Conservation (phyloP, 2,888 invertebrate species). For the Patella ulyssiponensis region DNA sequence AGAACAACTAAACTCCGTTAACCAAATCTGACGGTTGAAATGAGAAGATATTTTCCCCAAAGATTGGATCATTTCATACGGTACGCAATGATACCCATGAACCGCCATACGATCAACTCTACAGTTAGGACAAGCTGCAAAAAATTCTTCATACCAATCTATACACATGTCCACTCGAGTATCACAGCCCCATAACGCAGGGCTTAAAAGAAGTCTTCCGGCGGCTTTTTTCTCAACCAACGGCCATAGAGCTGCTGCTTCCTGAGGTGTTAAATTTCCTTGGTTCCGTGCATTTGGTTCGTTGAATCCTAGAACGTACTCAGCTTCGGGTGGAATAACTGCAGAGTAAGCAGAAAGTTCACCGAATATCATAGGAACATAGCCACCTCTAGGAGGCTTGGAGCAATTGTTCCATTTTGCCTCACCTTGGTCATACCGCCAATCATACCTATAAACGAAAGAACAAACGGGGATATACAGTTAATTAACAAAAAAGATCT, state of each 20-base stretch:
- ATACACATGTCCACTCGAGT: background rate
- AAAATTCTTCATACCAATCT: constrained; percentile 15
- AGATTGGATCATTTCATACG: constrained; percentile 9
- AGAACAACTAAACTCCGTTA: constrained; percentile 37
- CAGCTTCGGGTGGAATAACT: constrained; percentile 28
- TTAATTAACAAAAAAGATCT: too few relatives aligned
- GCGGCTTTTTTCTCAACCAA: constrained; percentile 33
- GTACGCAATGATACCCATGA: constrained; percentile 17
- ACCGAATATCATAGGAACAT: constrained; percentile 52
- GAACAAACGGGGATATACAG: too few relatives aligned
- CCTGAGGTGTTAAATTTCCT: constrained; percentile 43
- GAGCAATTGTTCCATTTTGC: constrained; percentile 25
- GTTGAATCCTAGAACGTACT: constrained; percentile 47
- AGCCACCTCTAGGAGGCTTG: constrained; percentile 21
- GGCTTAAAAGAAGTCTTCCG: constrained; percentile 9
- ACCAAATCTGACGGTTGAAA: constrained; percentile 32
- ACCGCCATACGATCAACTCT: constrained; percentile 16
- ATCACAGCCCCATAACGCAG: constrained; percentile 12
- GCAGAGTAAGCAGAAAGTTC: background rate
- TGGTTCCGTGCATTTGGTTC: constrained; percentile 49
- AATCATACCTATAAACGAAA: constrained; percentile 33
- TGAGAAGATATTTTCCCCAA: constrained; percentile 21
- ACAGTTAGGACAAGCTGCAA: constrained; percentile 8
- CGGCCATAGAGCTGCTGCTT: constrained; percentile 45
- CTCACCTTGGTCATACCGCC: constrained; percentile 19